Evolutionary conservation across 2,888 invertebrate genomes (phyloP), one percentile per base, ranked within the genome.

Genomic region (Agrotis exclamationis): DNA sequence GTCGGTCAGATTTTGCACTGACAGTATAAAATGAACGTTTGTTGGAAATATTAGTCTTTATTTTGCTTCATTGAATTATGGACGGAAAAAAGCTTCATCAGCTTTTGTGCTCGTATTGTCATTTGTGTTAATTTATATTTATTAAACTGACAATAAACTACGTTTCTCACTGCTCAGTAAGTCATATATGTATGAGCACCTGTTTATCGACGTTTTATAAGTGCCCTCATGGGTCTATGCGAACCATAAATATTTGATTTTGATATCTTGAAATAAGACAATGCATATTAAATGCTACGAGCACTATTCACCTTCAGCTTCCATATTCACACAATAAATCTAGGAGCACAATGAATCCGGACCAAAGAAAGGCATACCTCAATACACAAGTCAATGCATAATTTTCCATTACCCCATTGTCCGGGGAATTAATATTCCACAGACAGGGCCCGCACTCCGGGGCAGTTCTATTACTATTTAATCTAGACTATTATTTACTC

Each of bases 401-500:
- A 66, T 63, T 79, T 70, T 57, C 70, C 57, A 74, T 60, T 50
- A 74, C 28, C 24, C 57, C 24, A 79, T 24, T 62, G 69, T 58
- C 47, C 51, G 18, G 56, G 14, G 45, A 56, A 68, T 80, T 68
- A 70, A 83, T 83, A 70, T 80, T 70, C 60, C 13, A 54, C 16
- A 24, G 33, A 63, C 70, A 63, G 65, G 68, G 51, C 53, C 54
- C 39, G 51, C 44, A 18, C 45, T 66, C 68, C 54, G 45, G 48
- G 65, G 63, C 68, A 68, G 66, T 70, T 82, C 60, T 79, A 79
- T 82, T 70, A 75, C 79, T 79, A 82, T 79, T 79, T 75, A 82
- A 82, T 82, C 85, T 64, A 60, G 62, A 68, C 72, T 70, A 82
- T 82, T 75, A 85, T 83, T 82, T 83, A 79, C 80, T 62, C 50